Base-by-base conservation (phyloP, 2,888 invertebrate species). In the Beris morrisii region DNA sequence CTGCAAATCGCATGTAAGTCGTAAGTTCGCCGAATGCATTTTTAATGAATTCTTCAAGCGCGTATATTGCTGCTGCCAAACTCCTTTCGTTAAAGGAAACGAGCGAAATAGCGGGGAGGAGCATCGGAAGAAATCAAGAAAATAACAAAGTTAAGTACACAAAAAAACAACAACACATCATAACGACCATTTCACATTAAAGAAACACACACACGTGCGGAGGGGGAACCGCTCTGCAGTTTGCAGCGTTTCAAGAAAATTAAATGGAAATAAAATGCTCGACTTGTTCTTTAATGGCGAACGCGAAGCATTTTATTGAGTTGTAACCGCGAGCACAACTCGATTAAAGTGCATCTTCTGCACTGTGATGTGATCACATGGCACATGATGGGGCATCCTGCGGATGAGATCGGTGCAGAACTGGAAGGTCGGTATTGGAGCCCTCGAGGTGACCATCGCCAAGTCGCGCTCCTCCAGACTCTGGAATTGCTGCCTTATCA, bases 201-300 rank as follows among this genome's bases (percentile, higher is more conserved):
- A 22, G 22, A 22, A 22, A 22, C 22, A 22, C 22, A 48, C 9
- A 7, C 22, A 7, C 2, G 48, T 4, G 38, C 38, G 9, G 9
- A 38, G 38, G 5, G 3, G 4, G 9, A 7, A 9, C 38, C 38
- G 9, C 38, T 38, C 38, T 38, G 38, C 9, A 38, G 7, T 5
- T 9, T 38, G 38, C 5, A 7, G 38, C 38, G 38, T 38, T 48
- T 30, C 64, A 66, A 69, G 46, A 66, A 70, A 71, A 71, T 70
- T 70, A 71, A 71, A 70, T 71, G 70, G 70, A 71, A 69, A 71
- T 71, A 69, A 71, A 70, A 70, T 71, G 66, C 69, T 55, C 64
- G 67, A 71, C 70, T 69, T 71, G 68, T 67, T 70, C 68, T 65
- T 59, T 59, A 59, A 59, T 59, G 59, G 59, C 56, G 38, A 15